Evolutionary conservation across 2,797 vertebrate genomes (phyloP).

Genomic region (Centropyge bicolor): DNA sequence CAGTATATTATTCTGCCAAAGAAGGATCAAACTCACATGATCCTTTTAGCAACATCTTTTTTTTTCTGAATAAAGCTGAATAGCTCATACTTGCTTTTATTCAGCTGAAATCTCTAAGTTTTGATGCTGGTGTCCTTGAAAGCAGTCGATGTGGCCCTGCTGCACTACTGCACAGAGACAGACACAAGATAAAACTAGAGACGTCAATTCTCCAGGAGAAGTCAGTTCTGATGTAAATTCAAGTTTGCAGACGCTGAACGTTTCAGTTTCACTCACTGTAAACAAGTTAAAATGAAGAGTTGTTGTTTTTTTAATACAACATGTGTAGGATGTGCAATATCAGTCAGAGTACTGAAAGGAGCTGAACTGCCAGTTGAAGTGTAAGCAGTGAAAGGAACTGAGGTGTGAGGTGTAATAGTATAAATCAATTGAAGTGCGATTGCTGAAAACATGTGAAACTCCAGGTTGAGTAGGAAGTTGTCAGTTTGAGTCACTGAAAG

Average conservation of each 20-base stretch:
- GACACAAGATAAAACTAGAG: background rate
- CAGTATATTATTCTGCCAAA: background rate
- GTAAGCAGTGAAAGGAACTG: background rate
- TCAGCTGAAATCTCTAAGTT: background rate
- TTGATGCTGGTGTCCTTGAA: constrained; percentile 17
- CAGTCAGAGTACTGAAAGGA: no score
- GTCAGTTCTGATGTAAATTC: background rate
- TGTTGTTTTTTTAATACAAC: no score
- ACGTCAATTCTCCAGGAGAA: background rate
- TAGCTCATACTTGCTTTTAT: background rate
- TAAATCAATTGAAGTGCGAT: background rate
- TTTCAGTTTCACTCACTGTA: background rate
- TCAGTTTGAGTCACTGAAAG: background rate
- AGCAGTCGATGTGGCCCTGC: background rate
- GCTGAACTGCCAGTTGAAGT: no score
- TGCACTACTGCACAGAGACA: background rate
- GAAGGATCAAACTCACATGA: background rate
- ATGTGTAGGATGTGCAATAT: background rate
- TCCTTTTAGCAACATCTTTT: background rate
- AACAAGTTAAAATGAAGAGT: background rate
- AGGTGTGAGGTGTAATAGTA: no score
- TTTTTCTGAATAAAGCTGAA: constrained; percentile 7
- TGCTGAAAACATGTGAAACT: background rate
- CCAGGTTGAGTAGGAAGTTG: background rate
- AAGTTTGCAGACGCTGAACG: background rate